These are phyloP conservation scores for Agrochola macilenta DNA, from an alignment of 2,888 invertebrate species.

Conservation along the genomic window DNA sequence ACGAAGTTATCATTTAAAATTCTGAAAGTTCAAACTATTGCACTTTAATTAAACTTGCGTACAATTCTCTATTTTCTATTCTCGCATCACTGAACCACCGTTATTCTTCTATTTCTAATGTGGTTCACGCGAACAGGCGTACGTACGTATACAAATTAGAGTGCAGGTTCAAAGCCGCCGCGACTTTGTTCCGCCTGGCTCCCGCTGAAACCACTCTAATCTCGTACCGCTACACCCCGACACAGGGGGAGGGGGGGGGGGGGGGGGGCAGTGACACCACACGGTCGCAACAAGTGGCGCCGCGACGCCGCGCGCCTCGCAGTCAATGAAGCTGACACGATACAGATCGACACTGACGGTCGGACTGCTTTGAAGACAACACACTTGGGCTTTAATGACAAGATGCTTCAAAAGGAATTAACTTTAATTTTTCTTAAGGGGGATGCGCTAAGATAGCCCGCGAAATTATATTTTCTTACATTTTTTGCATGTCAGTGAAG, in stretches of 20 bases:
- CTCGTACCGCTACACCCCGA: constrained; percentile 35
- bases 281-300: constrained; percentile 85
- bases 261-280: constrained; percentile 37
- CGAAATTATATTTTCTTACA: no score
- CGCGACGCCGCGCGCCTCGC: constrained; percentile 58
- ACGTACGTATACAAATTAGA: constrained; percentile 37
- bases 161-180: constrained; percentile 49
- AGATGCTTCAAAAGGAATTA: neutral
- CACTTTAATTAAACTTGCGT: constrained; percentile 16
- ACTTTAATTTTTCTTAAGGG: neutral
- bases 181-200: constrained; percentile 48
- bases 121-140: constrained; percentile 32
- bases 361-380: constrained; percentile 15
- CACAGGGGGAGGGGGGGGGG: neutral
- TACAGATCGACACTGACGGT: constrained; percentile 33
- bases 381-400: constrained; percentile 6
- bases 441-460: no score
- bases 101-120: constrained; percentile 24
- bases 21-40: neutral
- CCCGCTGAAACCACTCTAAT: constrained; percentile 59
- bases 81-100: constrained; percentile 8
- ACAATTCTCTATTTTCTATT: constrained; percentile 16
- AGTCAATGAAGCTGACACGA: constrained; percentile 46
- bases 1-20: neutral
- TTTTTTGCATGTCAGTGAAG: no score